Base-by-base conservation (phyloP, 2,888 invertebrate genomes). In the Tribolium freemani region DNA sequence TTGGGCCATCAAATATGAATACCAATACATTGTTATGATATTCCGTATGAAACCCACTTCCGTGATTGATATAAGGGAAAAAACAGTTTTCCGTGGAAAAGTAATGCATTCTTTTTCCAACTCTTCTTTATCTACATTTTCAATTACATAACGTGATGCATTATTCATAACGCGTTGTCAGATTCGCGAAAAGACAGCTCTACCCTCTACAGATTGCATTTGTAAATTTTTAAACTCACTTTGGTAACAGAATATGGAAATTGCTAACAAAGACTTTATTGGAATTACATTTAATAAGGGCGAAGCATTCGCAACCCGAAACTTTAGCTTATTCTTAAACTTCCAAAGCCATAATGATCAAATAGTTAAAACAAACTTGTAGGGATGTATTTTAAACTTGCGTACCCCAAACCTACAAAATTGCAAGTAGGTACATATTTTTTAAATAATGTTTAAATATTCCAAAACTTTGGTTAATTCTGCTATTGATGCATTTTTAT, bases 111-210 rank as follows among this genome's bases (percentile, higher is more conserved):
- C 61, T 66, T 57, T 69, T 56, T 57, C 51, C 30, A 30, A 16
- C 53, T 10, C 38, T 56, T 60, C 46, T 70, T 56, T 71, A 74
- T 76, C 73, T 76, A 73, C 76, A 73, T 76, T 78, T 79, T 79
- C 79, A 78, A 79, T 79, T 78, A 78, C 73, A 72, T 75, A 74
- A 72, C 71, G 51, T 71, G 63, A 73, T 79, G 66, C 75, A 78
- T 77, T 75, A 79, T 76, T 76, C 78, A 76, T 76, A 64, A 61
- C 72, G 61, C 72, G 72, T 76, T 75, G 73, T 73, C 67, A 69
- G 73, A 73, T 74, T 68, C 74, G 21, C 69, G 54, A 73, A 73
- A 71, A 72, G 66, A 75, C 74, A 68, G 64, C 46, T 69, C 73
- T 57, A 69, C 64, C 69, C 72, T 64, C 69, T 58, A 69, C 69